Evolutionary conservation across 2,888 invertebrate species (phyloP), one percentile per base, ranked within the genome.

Genomic region (Drosophila anomalipes): DNA sequence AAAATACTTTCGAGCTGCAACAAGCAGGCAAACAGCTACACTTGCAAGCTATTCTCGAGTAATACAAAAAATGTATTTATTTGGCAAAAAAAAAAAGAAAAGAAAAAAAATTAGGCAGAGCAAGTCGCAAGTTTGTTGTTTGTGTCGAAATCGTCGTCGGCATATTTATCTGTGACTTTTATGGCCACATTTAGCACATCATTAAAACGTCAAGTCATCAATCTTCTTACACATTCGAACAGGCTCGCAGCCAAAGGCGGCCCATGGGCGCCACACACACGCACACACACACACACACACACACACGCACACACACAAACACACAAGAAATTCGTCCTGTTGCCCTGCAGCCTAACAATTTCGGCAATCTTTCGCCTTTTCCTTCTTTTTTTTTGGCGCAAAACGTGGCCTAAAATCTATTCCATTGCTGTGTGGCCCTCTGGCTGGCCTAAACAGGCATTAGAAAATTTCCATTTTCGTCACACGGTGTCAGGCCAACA

Each of bases 181-280:
- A 81, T 89, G 79, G 81, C 58, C 85, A 47, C 79, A 86, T 85
- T 91, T 84, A 82, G 82, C 92, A 91, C 91, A 91, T 93, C 93
- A 93, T 92, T 93, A 91, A 93, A 92, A 92, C 90, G 93, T 93
- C 93, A 93, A 92, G 92, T 93, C 93, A 93, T 93, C 93, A 93
- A 93, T 93, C 93, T 93, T 93, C 93, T 92, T 89, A 88, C 90
- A 79, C 86, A 87, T 92, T 91, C 74, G 82, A 92, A 86, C 91
- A 93, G 93, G 93, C 71, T 80, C 89, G 72, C 93, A 93, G 92
- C 60, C 71, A 56, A 52, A 39, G 39, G 44, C 56, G 54, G 59
- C 64, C 54, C 30, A 32, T 64, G n/a, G 33, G 44, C 63, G 16
- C 19, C 52, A 30, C 32, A 52, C 28, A 14, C 32, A 22, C 32